Evolutionary conservation across 1,140 invertebrate species (phyloP), one percentile per base, ranked within the genome.

Genomic region (Pseudoatta argentina): DNA sequence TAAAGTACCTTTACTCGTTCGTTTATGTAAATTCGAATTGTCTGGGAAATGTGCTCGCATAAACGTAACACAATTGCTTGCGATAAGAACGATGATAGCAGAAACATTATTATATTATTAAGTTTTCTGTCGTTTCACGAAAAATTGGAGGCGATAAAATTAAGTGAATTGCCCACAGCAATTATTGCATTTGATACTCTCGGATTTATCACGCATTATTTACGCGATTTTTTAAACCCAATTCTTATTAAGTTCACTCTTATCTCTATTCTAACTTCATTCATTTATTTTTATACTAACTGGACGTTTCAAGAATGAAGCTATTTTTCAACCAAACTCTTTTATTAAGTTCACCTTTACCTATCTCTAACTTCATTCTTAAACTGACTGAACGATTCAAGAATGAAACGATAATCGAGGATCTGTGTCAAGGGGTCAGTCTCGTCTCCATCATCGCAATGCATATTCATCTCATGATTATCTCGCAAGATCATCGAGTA

Each of bases 401-500:
- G 48, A 79, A 53, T 53, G 30, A 57, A 73, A 53, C 18, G 69
- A 73, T 48, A 82, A 59, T 53, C 61, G 27, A 57, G 67, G 24
- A 82, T 82, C 67, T 73, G 24, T 82, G 79, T 82, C 79, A 82
- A 82, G 78, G 12, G 55, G 12, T 82, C 48, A 73, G 48, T 24
- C 67, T 82, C 53, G 12, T 48, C 79, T 61, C 53, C n/a, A 61
- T 73, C 57, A 34, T 59, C 55, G 24, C 34, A 59, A 73, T 82
- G 79, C 67, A 82, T 82, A 82, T 82, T 82, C 79, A 82, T 82
- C 51, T 61, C 79, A 61, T 61, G 76, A 79, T 16, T 66, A 34
- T 55, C 51, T 71, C 48, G 78, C 44, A 39, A 81, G 66, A 27
- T n/a, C 48, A 81, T 78, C 59, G 39, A 59, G 24, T 14, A 18